These are phyloP conservation scores for Conger conger DNA, from an alignment of 2,113 vertebrate species.

Conservation along the genomic window DNA sequence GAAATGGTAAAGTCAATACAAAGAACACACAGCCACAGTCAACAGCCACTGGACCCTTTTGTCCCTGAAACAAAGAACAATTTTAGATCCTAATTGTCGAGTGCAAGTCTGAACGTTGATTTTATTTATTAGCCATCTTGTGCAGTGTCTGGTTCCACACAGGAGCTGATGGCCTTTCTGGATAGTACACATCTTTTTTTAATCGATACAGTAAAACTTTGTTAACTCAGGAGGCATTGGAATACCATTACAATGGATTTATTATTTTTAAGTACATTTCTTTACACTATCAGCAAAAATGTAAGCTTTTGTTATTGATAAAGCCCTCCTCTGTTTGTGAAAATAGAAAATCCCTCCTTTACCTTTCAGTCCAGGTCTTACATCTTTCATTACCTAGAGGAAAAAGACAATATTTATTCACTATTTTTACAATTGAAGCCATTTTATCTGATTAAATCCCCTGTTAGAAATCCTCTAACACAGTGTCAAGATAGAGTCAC, in stretches of 20 bases:
- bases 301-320: background rate
- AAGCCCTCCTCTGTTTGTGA: background rate
- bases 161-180: background rate
- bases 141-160: background rate
- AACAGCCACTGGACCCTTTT: no score
- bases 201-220: background rate
- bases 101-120: background rate
- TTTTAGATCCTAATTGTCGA: background rate
- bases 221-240: background rate
- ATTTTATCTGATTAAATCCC: background rate
- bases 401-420: background rate
- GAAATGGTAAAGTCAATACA: background rate
- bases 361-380: background rate
- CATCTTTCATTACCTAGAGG: background rate
- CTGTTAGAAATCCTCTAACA: background rate
- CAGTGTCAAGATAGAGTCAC: background rate
- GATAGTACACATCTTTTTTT: background rate
- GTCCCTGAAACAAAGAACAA: background rate
- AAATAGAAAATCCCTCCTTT: background rate
- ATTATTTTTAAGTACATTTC: background rate
- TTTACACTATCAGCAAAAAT: conserved; percentile 1
- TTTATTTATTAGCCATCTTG: background rate
- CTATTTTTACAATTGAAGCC: background rate
- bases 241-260: background rate
- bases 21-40: no score